Evolutionary conservation across 1,140 invertebrate species (phyloP).

Genomic region (Pseudomyrmex sp.): DNA sequence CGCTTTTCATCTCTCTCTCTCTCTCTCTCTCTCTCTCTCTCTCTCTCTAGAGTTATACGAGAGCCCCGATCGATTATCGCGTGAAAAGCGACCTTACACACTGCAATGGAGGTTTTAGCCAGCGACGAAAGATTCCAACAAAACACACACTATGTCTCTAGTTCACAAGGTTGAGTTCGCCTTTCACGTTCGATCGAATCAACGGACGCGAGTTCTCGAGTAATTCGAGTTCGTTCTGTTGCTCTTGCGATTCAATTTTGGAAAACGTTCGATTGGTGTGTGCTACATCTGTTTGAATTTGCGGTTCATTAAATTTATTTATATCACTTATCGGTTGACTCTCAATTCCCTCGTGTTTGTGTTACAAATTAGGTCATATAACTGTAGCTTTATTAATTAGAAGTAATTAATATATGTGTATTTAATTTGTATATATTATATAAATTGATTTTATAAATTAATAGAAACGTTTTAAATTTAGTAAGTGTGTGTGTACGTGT

Average conservation of each 20-base stretch:
- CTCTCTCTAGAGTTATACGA: conserved; percentile 11
- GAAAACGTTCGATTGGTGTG: not conserved
- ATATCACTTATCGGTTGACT: conserved; percentile 35
- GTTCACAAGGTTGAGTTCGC: conserved; percentile 68
- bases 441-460: too few species aligned
- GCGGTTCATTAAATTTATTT: conserved; percentile 13
- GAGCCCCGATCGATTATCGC: conserved; percentile 70
- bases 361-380: not conserved
- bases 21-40: not conserved
- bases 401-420: too few species aligned
- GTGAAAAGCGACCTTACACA: conserved; percentile 66
- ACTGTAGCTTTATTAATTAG: too few species aligned
- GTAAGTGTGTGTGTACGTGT: too few species aligned
- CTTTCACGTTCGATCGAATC: conserved; percentile 42
- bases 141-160: conserved; percentile 62
- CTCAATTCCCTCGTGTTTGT: not conserved
- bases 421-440: too few species aligned
- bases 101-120: conserved; percentile 21
- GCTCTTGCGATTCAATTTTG: not conserved
- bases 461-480: too few species aligned
- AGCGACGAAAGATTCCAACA: conserved; percentile 55
- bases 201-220: not conserved
- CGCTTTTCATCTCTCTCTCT: conserved; percentile 1
- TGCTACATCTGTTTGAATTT: not conserved
- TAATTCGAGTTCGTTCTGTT: not conserved